phyloP scores from a whole-genome alignment of 37 sponge, comb jelly and placozoan species.

The Ianthella basta region DNA sequence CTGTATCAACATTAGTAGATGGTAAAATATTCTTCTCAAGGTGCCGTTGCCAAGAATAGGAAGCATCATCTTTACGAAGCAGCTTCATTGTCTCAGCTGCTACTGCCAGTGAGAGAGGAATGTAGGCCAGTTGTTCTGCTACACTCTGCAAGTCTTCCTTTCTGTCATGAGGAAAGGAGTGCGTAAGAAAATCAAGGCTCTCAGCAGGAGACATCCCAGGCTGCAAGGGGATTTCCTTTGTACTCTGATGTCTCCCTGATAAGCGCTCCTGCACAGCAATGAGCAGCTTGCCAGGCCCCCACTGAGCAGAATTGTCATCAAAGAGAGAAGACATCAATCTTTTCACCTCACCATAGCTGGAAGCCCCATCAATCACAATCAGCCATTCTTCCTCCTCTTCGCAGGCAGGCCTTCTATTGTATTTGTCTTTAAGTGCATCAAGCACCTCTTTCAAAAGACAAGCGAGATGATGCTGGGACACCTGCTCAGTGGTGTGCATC shows the following conservation, averaged over 20 bases:
- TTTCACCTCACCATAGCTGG: background rate
- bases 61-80: background rate
- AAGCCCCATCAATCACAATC: constrained; percentile 27
- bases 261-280: constrained; percentile 15
- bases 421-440: background rate
- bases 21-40: background rate
- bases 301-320: background rate
- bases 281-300: constrained; percentile 4
- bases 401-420: background rate
- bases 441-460: background rate
- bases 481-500: too few relatives aligned
- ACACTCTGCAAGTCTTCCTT: background rate
- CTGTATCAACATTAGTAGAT: background rate
- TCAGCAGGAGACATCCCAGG: background rate
- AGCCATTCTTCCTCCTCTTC: constrained; percentile 11
- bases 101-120: constrained; percentile 13
- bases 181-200: background rate
- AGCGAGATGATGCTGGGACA: too few relatives aligned
- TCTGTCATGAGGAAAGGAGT: constrained; percentile 2
- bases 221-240: background rate
- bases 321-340: background rate
- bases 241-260: too few relatives aligned
- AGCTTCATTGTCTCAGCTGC: background rate
- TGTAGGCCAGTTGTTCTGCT: constrained; percentile 11
- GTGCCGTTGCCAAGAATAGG: background rate